Percentiles rank a stretch among this genome's conserved stretches.
Conservation (phyloP, 2,888 invertebrate genomes). For the Phyto melanocephala region DNA sequence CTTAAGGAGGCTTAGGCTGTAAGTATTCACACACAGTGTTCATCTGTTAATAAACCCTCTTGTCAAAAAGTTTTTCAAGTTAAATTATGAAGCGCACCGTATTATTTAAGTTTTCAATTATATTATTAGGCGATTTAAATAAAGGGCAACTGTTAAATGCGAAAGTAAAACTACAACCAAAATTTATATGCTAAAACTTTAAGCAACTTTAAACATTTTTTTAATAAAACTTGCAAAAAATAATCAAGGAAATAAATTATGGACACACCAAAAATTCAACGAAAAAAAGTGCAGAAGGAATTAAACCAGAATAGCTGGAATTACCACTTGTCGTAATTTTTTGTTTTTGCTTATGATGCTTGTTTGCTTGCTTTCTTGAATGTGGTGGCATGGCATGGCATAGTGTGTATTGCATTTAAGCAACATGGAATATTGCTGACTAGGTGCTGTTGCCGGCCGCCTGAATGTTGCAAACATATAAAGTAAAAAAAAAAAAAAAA, state of each 20-base stretch:
- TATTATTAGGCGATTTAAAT: neutral
- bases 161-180: neutral
- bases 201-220: neutral
- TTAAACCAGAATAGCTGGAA: slow-evolving; percentile 74
- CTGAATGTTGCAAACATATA: slow-evolving; percentile 16
- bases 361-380: neutral
- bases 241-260: slow-evolving; percentile 40
- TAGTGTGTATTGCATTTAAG: too few relatives aligned
- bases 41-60: neutral
- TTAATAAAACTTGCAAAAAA: neutral
- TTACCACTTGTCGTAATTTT: slow-evolving; percentile 70
- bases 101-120: neutral
- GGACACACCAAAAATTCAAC: slow-evolving; percentile 16
- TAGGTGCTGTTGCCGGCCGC: slow-evolving; percentile 46
- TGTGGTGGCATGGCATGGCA: neutral
- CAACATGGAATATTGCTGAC: slow-evolving; percentile 1
- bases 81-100: neutral
- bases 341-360: slow-evolving; percentile 10
- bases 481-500: neutral
- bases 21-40: neutral
- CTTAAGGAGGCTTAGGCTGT: neutral
- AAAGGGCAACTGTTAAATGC: neutral
- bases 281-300: slow-evolving; percentile 51
- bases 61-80: neutral
- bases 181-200: neutral